Evolutionary conservation across 2,113 vertebrate species (phyloP).

Genomic region (Pionites leucogaster): DNA sequence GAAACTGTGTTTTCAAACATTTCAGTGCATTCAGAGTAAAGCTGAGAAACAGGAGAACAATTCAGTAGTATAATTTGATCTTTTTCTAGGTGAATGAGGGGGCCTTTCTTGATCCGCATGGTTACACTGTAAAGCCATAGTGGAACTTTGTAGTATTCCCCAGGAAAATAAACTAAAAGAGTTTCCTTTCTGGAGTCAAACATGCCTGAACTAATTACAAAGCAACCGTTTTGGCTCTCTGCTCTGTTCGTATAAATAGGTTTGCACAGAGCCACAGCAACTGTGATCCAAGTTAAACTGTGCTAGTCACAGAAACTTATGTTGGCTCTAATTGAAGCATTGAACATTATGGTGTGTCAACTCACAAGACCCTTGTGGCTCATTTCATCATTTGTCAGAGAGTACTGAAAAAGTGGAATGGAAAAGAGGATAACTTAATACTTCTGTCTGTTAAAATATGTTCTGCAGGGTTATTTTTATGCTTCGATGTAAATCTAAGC

Average conservation of each 20-base stretch:
- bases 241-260: slow-evolving; percentile 6
- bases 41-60: background rate
- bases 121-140: background rate
- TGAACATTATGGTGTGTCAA: accelerated
- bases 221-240: slow-evolving; percentile 65
- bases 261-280: background rate
- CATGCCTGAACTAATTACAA: slow-evolving; percentile 69
- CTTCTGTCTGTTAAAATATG: background rate
- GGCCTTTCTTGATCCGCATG: background rate
- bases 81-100: background rate
- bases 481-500: background rate
- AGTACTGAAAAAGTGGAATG: background rate
- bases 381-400: background rate
- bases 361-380: background rate
- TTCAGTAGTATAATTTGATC: background rate
- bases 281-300: slow-evolving; percentile 8
- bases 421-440: background rate
- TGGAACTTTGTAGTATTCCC: slow-evolving; percentile 43
- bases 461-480: background rate
- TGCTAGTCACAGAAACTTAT: background rate
- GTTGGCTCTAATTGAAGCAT: accelerated
- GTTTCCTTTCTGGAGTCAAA: slow-evolving; percentile 65
- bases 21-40: background rate
- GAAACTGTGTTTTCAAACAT: background rate
- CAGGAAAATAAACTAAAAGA: slow-evolving; percentile 40